Percentiles rank a stretch among this genome's conserved stretches.
These are phyloP conservation scores for Ceryle rudis DNA, from an alignment of 2,797 vertebrate species.

Conservation along the genomic window DNA sequence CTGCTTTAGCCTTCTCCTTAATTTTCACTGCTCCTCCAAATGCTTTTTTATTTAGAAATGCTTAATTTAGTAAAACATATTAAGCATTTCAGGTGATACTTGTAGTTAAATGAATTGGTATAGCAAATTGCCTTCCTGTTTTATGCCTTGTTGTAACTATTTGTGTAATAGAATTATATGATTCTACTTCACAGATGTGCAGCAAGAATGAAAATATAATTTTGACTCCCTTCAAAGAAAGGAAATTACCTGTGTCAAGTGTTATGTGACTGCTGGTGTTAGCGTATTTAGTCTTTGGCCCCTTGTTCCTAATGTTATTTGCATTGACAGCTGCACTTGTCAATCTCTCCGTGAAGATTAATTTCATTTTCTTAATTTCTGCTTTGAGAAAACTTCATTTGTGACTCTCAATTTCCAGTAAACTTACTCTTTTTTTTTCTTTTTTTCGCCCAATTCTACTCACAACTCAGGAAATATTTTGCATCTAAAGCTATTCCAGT, in stretches of 20 bases:
- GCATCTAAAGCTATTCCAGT: not conserved
- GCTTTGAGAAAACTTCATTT: conserved; percentile 31
- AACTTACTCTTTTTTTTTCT: not conserved
- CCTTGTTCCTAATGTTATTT: not conserved
- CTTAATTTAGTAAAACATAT: not conserved
- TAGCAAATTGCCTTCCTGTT: not conserved
- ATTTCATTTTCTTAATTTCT: conserved; percentile 23
- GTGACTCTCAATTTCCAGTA: not conserved
- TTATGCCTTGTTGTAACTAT: not conserved
- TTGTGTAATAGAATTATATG: not conserved
- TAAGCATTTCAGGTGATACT: not conserved
- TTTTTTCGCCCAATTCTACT: not conserved
- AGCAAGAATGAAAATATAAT: not conserved
- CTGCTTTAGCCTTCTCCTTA: not conserved
- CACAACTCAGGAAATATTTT: not conserved
- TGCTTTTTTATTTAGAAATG: not conserved
- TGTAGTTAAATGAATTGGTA: not conserved
- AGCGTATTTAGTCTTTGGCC: not conserved
- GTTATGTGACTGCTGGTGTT: not conserved
- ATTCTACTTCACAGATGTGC: not conserved
- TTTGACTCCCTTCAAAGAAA: not conserved
- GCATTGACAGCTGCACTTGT: not conserved
- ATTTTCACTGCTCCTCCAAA: not conserved
- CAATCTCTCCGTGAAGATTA: conserved; percentile 38
- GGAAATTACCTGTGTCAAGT: not conserved